These are phyloP conservation scores for Mionectes macconnelli DNA, from an alignment of 2,113 vertebrate species.

Conservation along the genomic window DNA sequence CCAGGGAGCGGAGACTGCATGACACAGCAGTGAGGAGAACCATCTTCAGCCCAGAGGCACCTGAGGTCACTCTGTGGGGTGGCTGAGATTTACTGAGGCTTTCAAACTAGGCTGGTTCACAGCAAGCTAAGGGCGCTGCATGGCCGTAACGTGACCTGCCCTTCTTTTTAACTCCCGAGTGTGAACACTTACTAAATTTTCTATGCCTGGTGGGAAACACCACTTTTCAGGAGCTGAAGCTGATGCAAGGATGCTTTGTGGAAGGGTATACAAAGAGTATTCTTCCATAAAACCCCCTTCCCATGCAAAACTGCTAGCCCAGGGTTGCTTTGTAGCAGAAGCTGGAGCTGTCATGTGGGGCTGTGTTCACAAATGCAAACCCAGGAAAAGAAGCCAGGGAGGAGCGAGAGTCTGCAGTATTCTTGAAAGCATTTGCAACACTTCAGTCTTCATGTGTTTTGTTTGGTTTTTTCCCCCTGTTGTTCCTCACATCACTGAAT, in stretches of 20 bases:
- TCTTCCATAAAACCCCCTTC: not conserved
- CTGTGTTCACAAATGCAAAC: not conserved
- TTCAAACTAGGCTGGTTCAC: not conserved
- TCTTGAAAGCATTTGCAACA: not conserved
- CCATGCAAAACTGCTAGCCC: not conserved
- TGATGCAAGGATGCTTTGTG: not conserved
- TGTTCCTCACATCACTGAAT: not conserved
- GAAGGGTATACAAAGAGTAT: not conserved
- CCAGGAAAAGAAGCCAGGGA: not conserved
- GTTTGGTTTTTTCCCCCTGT: not conserved
- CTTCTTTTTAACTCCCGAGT: not conserved
- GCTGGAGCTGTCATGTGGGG: not conserved
- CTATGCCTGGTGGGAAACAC: not conserved
- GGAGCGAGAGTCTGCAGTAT: not conserved
- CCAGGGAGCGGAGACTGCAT: not conserved
- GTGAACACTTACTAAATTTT: not conserved
- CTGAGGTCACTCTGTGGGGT: not conserved
- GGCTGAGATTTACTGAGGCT: not conserved
- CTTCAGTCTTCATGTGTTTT: not conserved
- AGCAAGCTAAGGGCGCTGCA: not conserved
- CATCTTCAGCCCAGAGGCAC: constrained; percentile 18
- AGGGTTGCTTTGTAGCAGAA: not conserved
- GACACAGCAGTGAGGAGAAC: not conserved
- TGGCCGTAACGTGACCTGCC: not conserved
- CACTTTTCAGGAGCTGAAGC: not conserved